These are phyloP conservation scores for Hyles vespertilio DNA, from an alignment of 1,140 invertebrate genomes.

Conservation along the genomic window DNA sequence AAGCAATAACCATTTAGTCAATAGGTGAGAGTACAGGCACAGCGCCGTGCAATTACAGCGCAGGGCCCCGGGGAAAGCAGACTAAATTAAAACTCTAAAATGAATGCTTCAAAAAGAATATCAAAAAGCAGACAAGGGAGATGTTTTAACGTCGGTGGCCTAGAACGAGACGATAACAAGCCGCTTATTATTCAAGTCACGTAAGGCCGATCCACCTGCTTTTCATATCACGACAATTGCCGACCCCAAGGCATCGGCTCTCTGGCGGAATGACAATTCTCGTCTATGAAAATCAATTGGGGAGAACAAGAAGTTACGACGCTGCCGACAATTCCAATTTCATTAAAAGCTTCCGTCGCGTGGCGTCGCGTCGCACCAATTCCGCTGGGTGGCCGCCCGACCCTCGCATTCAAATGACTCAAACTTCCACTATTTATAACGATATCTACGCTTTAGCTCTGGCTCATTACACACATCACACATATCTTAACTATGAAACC, in stretches of 20 bases:
- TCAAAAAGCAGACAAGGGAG: conserved; percentile 29
- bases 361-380: conserved; percentile 6
- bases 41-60: conserved; percentile 1
- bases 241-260: conserved; percentile 54
- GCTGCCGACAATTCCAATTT: conserved; percentile 50
- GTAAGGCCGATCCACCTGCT: conserved; percentile 63
- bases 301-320: conserved; percentile 32
- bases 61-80: conserved; percentile 15
- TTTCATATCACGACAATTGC: conserved; percentile 70
- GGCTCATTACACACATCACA: no score
- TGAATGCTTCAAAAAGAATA: conserved; percentile 40
- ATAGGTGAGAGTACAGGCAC: no score
- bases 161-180: conserved; percentile 65
- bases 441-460: no score
- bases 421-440: conserved; percentile 5
- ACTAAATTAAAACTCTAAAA: conserved; percentile 41
- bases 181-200: conserved; percentile 64
- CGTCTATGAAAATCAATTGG: conserved; percentile 64
- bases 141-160: conserved; percentile 44
- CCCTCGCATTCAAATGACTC: conserved; percentile 25
- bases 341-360: conserved; percentile 49
- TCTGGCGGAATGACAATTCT: conserved; percentile 58
- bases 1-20: no score
- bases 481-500: no score
- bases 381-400: neutral